Evolutionary conservation across 2,797 vertebrate species (phyloP).

Genomic region (Siniperca scherzeri): DNA sequence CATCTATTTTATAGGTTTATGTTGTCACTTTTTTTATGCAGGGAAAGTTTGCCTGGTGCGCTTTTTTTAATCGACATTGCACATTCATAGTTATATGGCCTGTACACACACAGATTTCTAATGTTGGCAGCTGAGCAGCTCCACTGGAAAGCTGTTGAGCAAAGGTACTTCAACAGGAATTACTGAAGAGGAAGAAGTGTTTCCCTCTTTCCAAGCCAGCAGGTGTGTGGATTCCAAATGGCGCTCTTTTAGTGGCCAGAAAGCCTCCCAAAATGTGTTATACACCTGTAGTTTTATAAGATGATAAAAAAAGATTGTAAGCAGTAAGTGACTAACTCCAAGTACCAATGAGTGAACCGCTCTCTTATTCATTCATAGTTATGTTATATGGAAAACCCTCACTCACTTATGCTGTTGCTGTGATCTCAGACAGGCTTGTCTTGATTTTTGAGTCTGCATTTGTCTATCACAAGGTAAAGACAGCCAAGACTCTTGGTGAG

Average conservation of each 20-base stretch:
- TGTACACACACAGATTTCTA: constrained; percentile 3
- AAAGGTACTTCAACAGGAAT: constrained; percentile 1
- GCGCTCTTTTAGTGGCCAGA: background rate
- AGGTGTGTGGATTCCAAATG: constrained; percentile 3
- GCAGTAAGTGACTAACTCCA: background rate
- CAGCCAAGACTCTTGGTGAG: constrained; percentile 17
- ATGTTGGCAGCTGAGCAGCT: constrained; percentile 17
- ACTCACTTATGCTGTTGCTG: background rate
- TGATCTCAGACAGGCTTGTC: constrained; percentile 13
- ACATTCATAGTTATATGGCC: constrained; percentile 9
- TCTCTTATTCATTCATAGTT: background rate
- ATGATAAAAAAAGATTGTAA: background rate
- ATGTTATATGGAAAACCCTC: constrained; percentile 18
- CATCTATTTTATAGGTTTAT: constrained; percentile 35
- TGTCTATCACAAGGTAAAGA: constrained; percentile 4
- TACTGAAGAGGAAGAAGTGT: constrained; percentile 10
- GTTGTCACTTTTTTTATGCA: constrained; percentile 17
- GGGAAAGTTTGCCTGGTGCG: constrained; percentile 7
- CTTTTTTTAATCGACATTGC: background rate
- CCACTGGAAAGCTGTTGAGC: constrained; percentile 3
- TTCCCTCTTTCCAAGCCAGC: constrained; percentile 3
- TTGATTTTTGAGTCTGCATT: background rate
- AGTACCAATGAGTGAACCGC: background rate
- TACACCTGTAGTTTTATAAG: background rate
- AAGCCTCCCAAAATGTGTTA: background rate